A percentile compares a stretch with the other conserved stretches of the same genome.
Evolutionary conservation across 1,140 invertebrate species (phyloP).

Genomic region (Polypedilum pembai): DNA sequence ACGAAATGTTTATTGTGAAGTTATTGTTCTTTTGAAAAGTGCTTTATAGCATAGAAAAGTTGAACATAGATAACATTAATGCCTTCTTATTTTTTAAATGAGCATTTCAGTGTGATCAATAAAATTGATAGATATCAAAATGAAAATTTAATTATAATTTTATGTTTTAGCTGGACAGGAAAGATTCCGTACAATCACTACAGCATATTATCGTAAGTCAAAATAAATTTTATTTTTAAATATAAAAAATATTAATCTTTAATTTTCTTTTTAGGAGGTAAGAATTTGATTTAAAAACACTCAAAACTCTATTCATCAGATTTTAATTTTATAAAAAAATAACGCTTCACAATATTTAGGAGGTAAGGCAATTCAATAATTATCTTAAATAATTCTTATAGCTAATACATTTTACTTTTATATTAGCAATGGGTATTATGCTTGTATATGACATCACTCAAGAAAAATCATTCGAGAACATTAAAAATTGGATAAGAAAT

Average conservation of each 20-base stretch:
- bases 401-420: not conserved
- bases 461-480: constrained; percentile 97
- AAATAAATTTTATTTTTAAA: not conserved
- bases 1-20: no score
- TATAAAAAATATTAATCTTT: not conserved
- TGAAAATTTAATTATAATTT: constrained; percentile 22
- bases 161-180: constrained; percentile 69
- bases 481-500: constrained; percentile 97
- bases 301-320: not conserved
- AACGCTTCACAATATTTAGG: not conserved
- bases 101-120: constrained; percentile 1
- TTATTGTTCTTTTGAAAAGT: no score
- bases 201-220: constrained; percentile 75
- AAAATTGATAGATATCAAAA: not conserved
- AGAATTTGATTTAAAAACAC: not conserved
- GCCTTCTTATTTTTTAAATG: no score
- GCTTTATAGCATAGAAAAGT: no score
- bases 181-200: constrained; percentile 85
- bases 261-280: not conserved
- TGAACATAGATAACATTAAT: no score
- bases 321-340: not conserved
- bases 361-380: not conserved
- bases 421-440: constrained; percentile 97
- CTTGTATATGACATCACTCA: constrained; percentile 98
- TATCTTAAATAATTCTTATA: not conserved